Base-by-base conservation (phyloP, 2,888 invertebrate species). In the Sphinx pinastri region DNA sequence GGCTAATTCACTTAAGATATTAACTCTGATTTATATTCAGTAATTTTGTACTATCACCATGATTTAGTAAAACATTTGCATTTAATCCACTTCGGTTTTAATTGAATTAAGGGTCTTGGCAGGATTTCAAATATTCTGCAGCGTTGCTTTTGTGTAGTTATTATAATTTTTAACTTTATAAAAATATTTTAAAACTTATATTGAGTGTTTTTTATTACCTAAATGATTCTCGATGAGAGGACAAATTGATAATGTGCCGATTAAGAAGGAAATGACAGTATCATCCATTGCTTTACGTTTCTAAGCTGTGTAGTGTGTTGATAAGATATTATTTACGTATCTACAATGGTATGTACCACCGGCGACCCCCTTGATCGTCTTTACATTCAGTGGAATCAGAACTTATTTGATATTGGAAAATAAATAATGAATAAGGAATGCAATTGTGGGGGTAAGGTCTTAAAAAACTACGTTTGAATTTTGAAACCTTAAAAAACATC, bases 81-180 rank as follows among this genome's bases (percentile, higher is more conserved):
- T 63, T 63, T 16, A 63, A 63, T 63, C 60, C 60, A 63, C 47
- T 63, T 47, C 12, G 5, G 60, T 19, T 63, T 47, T 47, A 47
- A 60, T 60, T n/a, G 5, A 45, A 51, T 51, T 14, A 51, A 51
- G 51, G 51, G 51, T 51, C 10, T 51, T 51, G 51, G 51, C 1
- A 1, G 14, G 12, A 51, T 12, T 51, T 14, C 51, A 51, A 38
- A 38, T 38, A 38, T 55, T 19, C 19, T 19, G 19, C 11, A 19
- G 55, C 16, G 55, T 10, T 4, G 55, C 10, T 19, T 55, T 55
- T 10, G 55, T 16, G 10, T 55, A 55, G 10, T 55, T 38, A 38
- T 51, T 51, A 51, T 14, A 51, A 51, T 8, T 51, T 51, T 10
- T 51, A 4, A 51, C 6, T 0, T 51, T 38, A 51, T 51, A 51